Conservation (phyloP, 2,888 invertebrate genomes). For the Cheilosia urbana region DNA sequence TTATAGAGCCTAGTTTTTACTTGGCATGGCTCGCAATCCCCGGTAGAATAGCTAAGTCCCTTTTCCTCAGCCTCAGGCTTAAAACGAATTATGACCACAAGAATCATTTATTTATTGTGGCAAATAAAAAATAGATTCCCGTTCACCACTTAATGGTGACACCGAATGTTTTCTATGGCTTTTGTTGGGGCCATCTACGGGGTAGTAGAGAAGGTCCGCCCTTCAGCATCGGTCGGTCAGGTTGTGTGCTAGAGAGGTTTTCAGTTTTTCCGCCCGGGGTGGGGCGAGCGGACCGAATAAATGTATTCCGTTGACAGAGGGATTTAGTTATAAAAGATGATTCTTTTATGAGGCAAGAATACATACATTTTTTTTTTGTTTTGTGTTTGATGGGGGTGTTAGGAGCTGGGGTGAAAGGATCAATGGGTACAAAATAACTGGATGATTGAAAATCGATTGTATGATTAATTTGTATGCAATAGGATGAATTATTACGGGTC, state of each 20-base stretch:
- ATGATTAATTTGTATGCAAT: slow-evolving; percentile 72
- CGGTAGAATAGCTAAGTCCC: slow-evolving; percentile 30
- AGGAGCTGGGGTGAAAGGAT: slow-evolving; percentile 3
- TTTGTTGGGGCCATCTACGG: slow-evolving; percentile 14
- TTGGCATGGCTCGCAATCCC: background rate
- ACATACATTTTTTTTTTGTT: slow-evolving; percentile 54
- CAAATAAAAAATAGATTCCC: slow-evolving; percentile 72
- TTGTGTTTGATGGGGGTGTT: background rate
- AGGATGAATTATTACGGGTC: slow-evolving; percentile 50
- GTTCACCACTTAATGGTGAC: slow-evolving; percentile 69
- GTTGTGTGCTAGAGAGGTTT: slow-evolving; percentile 34
- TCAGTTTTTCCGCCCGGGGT: slow-evolving; percentile 6
- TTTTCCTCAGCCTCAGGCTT: slow-evolving; percentile 55
- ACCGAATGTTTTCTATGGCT: slow-evolving; percentile 65
- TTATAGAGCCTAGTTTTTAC: slow-evolving; percentile 23
- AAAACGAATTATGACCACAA: slow-evolving; percentile 70
- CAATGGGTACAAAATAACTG: slow-evolving; percentile 57
- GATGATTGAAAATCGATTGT: slow-evolving; percentile 74
- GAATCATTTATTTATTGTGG: slow-evolving; percentile 71
- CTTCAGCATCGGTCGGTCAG: background rate
- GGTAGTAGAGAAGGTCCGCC: slow-evolving; percentile 7
- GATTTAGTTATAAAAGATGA: slow-evolving; percentile 73
- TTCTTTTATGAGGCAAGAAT: slow-evolving; percentile 71
- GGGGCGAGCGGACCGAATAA: slow-evolving; percentile 46
- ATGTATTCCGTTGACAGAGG: slow-evolving; percentile 65